Base-by-base conservation (phyloP, 2,113 vertebrate genomes). In the Apteryx mantelli region DNA sequence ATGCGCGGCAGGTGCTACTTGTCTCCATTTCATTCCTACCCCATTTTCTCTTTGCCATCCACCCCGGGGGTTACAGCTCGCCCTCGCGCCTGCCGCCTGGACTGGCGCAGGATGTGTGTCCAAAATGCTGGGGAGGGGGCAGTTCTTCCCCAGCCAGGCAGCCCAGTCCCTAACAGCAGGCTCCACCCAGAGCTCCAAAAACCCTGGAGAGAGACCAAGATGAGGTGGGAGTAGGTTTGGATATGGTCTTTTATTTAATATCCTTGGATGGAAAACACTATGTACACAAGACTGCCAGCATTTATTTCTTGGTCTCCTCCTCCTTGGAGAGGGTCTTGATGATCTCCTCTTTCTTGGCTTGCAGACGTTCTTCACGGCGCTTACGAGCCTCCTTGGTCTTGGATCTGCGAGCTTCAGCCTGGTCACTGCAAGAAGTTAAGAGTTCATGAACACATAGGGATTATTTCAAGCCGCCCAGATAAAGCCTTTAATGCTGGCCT, bases 361-460 rank as follows among this genome's bases (percentile, higher is more conserved):
- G 98, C 89, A 99, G 99, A 44, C 99, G 98, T 85, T 99, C 99
- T 92, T 99, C 99, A 4, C 99, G 98, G 58, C 99, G 99, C 97
- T 99, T 99, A 32, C 99, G 99, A 5, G 99, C 99, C 97, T 99
- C 99, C 98, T 99, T 99, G 56, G 99, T 99, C 99, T 99, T 99
- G 89, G 99, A 99, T 50, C 99, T 98, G 93, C 99, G 99, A 90
- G 99, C 99, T 73, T 99, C 99, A 0, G 99, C 99, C 98, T 99
- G 99, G 97, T 99, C 99, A 20, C 99, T 99, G 93, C 80, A 4
- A 60, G 21, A 78, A 60, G 38, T 6, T 4, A 26, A 4, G 17
- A 5, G 22, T 13, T 76, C 2, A 13, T 52, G 28, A 81, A 25
- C 0, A 11, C 1, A 0, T 5, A 4, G 18, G n/a, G 7, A 42